phyloP scores from a whole-genome alignment of 2,797 vertebrate genomes.

The Syngnathus acus region DNA sequence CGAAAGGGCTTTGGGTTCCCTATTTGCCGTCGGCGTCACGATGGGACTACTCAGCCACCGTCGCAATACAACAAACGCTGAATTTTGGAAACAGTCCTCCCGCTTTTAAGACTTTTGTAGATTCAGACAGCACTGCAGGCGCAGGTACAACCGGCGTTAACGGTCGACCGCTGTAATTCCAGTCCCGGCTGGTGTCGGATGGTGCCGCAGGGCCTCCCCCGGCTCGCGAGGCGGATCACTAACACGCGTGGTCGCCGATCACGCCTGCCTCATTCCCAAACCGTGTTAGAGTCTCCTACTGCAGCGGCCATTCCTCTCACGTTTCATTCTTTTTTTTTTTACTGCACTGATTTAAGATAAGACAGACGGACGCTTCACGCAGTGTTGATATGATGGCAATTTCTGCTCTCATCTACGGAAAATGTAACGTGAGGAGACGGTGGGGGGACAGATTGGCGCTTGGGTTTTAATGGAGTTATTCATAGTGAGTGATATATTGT shows the following conservation, averaged over 20 bases:
- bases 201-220: slow-evolving; percentile 14
- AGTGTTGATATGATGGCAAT: slow-evolving; percentile 45
- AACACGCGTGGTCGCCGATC: slow-evolving; percentile 26
- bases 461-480: slow-evolving; percentile 27
- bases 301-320: slow-evolving; percentile 20
- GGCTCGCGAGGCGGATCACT: slow-evolving; percentile 22
- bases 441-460: slow-evolving; percentile 24
- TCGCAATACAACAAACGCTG: neutral
- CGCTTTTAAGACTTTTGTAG: neutral
- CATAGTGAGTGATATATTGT: slow-evolving; percentile 17
- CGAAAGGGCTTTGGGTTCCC: too few relatives aligned
- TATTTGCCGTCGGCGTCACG: neutral
- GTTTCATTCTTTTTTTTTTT: slow-evolving; percentile 33
- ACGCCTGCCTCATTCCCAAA: slow-evolving; percentile 49
- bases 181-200: slow-evolving; percentile 12
- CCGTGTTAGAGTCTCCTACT: slow-evolving; percentile 39
- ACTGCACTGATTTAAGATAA: slow-evolving; percentile 18
- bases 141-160: neutral
- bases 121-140: neutral
- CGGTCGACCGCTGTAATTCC: slow-evolving; percentile 9
- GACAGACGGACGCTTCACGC: slow-evolving; percentile 39
- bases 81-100: neutral
- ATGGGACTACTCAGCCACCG: too few relatives aligned
- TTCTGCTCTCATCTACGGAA: slow-evolving; percentile 16
- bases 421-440: slow-evolving; percentile 21